These are phyloP conservation scores for Naja naja DNA, from an alignment of 2,113 vertebrate genomes.

Conservation along the genomic window DNA sequence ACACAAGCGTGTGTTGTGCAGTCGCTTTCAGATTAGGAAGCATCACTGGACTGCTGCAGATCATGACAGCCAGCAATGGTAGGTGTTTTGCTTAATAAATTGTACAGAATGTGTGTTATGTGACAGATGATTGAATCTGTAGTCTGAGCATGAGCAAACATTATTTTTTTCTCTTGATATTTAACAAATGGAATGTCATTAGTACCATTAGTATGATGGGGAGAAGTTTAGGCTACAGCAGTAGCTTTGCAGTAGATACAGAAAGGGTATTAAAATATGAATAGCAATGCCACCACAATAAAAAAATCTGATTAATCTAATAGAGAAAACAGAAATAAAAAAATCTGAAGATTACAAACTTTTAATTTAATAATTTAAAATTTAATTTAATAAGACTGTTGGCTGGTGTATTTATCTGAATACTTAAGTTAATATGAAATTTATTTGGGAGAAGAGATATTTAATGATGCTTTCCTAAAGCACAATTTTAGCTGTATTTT, in stretches of 20 bases:
- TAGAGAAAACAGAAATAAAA: neutral
- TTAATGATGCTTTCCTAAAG: constrained; percentile 10
- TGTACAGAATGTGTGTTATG: neutral
- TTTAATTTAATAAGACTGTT: neutral
- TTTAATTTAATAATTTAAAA: neutral
- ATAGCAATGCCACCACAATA: neutral
- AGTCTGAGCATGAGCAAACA: neutral
- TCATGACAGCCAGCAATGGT: constrained; percentile 88
- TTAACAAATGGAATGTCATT: constrained; percentile 1
- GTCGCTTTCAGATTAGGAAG: constrained; percentile 46
- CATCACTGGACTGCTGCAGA: constrained; percentile 41
- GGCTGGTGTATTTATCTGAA: constrained; percentile 9
- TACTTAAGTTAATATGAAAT: neutral
- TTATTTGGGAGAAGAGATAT: neutral
- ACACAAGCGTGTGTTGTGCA: neutral
- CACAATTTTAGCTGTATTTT: neutral
- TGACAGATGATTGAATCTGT: neutral
- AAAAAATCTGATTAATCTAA: neutral
- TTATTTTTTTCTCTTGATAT: neutral
- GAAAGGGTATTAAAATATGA: neutral
- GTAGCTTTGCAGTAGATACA: constrained; percentile 2
- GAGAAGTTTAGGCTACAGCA: constrained; percentile 32
- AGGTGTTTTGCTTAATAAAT: constrained; percentile 57
- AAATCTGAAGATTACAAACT: neutral
- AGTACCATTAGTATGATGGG: constrained; percentile 13